phyloP scores from a whole-genome alignment of 92 coral and sea anemone species.

The Isaurus tuberculatus region DNA sequence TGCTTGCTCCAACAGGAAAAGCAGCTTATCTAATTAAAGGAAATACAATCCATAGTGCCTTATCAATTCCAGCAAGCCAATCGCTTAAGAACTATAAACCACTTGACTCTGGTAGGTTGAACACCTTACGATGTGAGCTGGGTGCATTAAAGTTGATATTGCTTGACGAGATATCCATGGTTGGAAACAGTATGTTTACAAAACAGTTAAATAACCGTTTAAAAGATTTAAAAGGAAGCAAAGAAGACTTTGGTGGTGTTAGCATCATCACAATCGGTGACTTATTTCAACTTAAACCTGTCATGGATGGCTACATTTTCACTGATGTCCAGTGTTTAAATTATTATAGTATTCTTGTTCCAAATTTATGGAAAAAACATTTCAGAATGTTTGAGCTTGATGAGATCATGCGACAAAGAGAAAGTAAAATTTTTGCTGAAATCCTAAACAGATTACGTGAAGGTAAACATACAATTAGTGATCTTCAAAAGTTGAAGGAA shows the following conservation, averaged over 20 bases:
- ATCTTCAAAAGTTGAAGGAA: constrained; percentile 58
- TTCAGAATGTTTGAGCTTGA: constrained; percentile 65
- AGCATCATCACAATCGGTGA: constrained; percentile 47
- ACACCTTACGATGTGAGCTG: constrained; percentile 46
- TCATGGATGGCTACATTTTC: constrained; percentile 63
- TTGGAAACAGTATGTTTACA: constrained; percentile 36
- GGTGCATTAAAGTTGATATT: constrained; percentile 51
- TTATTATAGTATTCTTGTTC: constrained; percentile 60
- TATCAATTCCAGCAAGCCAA: constrained; percentile 55
- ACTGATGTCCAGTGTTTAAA: constrained; percentile 51
- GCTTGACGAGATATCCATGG: constrained; percentile 54
- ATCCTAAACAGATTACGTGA: constrained; percentile 51
- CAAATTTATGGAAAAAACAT: constrained; percentile 64
- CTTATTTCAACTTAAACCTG: constrained; percentile 66
- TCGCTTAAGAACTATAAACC: constrained; percentile 51
- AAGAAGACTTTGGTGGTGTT: constrained; percentile 49
- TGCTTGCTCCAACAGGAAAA: constrained; percentile 54
- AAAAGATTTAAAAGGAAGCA: constrained; percentile 55
- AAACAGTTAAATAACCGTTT: constrained; percentile 50
- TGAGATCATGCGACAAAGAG: constrained; percentile 69
- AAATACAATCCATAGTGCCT: constrained; percentile 59
- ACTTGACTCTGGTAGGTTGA: constrained; percentile 54
- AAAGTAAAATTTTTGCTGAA: constrained; percentile 58
- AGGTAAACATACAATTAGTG: constrained; percentile 55
- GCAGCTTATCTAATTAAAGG: constrained; percentile 48